phyloP scores from a whole-genome alignment of 2,113 vertebrate species.

The Amphiprion percula region DNA sequence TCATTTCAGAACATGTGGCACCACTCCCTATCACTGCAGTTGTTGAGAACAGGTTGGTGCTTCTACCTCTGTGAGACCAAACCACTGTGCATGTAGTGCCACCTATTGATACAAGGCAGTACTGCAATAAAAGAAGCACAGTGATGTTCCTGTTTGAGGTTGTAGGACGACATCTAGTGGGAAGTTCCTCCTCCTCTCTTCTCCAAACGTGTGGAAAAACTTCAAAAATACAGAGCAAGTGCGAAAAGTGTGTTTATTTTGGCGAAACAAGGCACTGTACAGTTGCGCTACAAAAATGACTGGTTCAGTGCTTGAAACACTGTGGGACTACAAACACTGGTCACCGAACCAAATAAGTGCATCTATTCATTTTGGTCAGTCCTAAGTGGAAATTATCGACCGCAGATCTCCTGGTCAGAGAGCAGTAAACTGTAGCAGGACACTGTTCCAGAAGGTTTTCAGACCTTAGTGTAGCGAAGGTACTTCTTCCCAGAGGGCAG shows the following conservation, averaged over 20 bases:
- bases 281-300: not conserved
- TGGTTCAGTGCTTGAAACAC: not conserved
- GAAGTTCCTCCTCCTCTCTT: not conserved
- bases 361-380: not conserved
- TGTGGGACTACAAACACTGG: not conserved
- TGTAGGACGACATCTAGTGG: conserved; percentile 56
- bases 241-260: conserved; percentile 68
- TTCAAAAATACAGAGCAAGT: not conserved
- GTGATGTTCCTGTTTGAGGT: not conserved
- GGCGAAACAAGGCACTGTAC: conserved; percentile 63
- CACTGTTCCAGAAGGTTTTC: conserved; percentile 26
- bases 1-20: conserved; percentile 18
- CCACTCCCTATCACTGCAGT: conserved; percentile 30
- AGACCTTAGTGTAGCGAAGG: conserved; percentile 92
- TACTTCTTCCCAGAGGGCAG: conserved; percentile 96
- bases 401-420: not conserved
- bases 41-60: conserved; percentile 8
- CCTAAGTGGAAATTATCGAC: not conserved
- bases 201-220: not conserved
- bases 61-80: not conserved
- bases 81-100: conserved; percentile 20
- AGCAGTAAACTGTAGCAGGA: not conserved
- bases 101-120: conserved; percentile 4
- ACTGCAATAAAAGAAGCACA: not conserved
- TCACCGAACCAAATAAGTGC: not conserved